Conservation (phyloP, 2,888 invertebrate species). For the Andrena minutula region DNA sequence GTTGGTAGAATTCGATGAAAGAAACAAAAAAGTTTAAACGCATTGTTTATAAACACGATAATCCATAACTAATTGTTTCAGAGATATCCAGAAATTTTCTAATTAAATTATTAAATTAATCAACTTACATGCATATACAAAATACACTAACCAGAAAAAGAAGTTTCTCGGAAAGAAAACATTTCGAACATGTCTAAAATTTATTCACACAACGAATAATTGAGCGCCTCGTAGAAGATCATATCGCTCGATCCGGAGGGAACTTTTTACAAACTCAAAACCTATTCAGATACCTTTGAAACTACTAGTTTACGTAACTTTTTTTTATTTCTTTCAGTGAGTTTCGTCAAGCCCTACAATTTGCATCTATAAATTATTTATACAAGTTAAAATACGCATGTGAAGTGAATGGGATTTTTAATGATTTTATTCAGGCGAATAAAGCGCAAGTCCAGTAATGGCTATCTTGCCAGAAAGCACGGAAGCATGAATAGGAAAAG, state of each 20-base stretch:
- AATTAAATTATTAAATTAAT: not conserved
- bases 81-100: not conserved
- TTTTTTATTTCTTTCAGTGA: not conserved
- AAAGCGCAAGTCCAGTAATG: not conserved
- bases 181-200: no score
- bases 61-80: constrained; percentile 1
- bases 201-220: no score
- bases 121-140: no score
- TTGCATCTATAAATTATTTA: not conserved
- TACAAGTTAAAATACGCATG: not conserved
- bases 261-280: no score
- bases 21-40: not conserved
- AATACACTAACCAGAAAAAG: no score
- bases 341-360: not conserved
- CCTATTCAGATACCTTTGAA: no score
- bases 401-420: constrained; percentile 1
- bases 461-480: not conserved
- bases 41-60: not conserved
- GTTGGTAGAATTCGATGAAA: not conserved
- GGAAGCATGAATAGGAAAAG: not conserved
- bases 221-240: no score
- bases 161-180: no score
- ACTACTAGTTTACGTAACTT: no score
- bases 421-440: not conserved
- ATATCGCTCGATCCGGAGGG: no score